These are phyloP conservation scores for Lymantria monacha DNA, from an alignment of 2,888 invertebrate species.

Conservation along the genomic window DNA sequence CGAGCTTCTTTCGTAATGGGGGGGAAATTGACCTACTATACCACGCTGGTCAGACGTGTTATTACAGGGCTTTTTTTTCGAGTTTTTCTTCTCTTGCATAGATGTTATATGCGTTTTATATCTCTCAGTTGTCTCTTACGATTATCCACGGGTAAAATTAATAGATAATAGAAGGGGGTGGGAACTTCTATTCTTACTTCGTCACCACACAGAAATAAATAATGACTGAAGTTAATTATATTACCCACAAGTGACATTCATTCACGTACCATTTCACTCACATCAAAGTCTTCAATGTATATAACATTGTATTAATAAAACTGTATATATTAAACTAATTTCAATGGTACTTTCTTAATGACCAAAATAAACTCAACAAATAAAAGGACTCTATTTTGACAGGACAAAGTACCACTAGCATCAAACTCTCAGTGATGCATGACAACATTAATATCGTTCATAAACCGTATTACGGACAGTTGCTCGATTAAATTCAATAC, in stretches of 20 bases:
- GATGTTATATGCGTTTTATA: too few relatives aligned
- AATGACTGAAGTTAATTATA: too few relatives aligned
- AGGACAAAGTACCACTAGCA: conserved; percentile 42
- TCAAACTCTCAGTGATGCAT: conserved; percentile 36
- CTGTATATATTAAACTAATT: conserved; percentile 1
- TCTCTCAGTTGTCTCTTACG: too few relatives aligned
- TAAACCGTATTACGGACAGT: conserved; percentile 61
- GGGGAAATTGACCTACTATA: too few relatives aligned
- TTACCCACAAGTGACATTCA: not conserved
- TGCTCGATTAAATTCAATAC: conserved; percentile 76
- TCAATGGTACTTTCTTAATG: conserved; percentile 9
- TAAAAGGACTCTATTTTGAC: conserved; percentile 39
- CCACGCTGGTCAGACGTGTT: too few relatives aligned
- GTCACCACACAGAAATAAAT: too few relatives aligned
- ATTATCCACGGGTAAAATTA: too few relatives aligned
- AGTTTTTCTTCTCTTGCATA: too few relatives aligned
- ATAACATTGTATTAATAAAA: conserved; percentile 6
- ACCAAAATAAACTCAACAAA: conserved; percentile 30
- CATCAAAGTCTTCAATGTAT: not conserved
- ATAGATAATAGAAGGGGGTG: too few relatives aligned
- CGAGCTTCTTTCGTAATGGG: too few relatives aligned
- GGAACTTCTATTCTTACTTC: too few relatives aligned
- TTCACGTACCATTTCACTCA: not conserved
- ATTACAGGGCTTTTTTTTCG: too few relatives aligned
- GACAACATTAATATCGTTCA: conserved; percentile 56